Percentiles rank a stretch among this genome's conserved stretches.
Evolutionary conservation across 1,140 invertebrate genomes (phyloP).

Genomic region (Drosophila subpulchrella): DNA sequence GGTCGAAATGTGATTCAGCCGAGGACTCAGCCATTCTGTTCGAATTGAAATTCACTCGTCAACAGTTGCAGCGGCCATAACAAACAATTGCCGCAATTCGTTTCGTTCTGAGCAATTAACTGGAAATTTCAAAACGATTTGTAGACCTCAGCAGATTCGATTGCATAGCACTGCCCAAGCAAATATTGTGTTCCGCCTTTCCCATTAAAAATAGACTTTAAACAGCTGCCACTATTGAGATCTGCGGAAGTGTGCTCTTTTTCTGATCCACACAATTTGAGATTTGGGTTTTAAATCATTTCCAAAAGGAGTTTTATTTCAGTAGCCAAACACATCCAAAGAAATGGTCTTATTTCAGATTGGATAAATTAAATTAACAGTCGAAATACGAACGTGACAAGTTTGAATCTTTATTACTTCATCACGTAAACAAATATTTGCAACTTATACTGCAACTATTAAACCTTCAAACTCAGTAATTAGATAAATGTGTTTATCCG

Average conservation of each 20-base stretch:
- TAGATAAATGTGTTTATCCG: neutral
- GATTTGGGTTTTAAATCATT: neutral
- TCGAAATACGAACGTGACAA: too few species aligned
- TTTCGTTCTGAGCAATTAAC: slow-evolving; percentile 34
- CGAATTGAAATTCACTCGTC: slow-evolving; percentile 25
- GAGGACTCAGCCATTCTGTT: neutral
- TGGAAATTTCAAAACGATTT: slow-evolving; percentile 29
- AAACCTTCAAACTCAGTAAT: neutral
- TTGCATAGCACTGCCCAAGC: slow-evolving; percentile 7
- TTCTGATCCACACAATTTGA: neutral
- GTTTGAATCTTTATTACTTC: too few species aligned
- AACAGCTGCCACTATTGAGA: slow-evolving; percentile 8
- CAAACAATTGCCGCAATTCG: slow-evolving; percentile 40
- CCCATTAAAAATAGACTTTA: slow-evolving; percentile 15
- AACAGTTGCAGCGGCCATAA: slow-evolving; percentile 8
- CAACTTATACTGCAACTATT: neutral
- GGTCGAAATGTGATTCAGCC: slow-evolving; percentile 16
- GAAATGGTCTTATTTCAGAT: neutral
- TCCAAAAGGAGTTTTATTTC: neutral
- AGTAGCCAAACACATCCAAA: neutral
- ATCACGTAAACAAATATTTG: neutral
- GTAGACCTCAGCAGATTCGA: slow-evolving; percentile 33
- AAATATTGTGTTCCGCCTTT: slow-evolving; percentile 23
- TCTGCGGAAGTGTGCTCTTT: slow-evolving; percentile 1
- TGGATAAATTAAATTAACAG: neutral